Percentiles rank a stretch among this genome's conserved stretches.
phyloP scores from a whole-genome alignment of 2,797 vertebrate species.

The Caiman crocodilus region DNA sequence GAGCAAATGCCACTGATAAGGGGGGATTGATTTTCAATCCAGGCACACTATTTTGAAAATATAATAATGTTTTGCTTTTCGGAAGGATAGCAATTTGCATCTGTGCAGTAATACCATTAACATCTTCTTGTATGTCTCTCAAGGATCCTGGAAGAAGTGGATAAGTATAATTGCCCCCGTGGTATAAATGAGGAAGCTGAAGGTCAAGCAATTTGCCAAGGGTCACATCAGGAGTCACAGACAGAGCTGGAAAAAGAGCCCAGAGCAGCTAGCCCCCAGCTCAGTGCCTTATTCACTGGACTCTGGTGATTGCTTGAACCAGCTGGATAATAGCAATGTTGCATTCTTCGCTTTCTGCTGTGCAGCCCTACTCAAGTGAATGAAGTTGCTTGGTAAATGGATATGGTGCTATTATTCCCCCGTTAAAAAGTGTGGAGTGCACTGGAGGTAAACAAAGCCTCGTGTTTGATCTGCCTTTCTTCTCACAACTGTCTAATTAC shows the following conservation, averaged over 20 bases:
- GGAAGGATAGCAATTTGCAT: too few species aligned
- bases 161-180: not conserved
- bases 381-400: not conserved
- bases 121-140: too few species aligned
- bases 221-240: not conserved
- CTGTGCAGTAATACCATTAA: too few species aligned
- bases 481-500: slow-evolving; percentile 68
- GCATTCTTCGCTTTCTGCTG: not conserved
- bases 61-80: too few species aligned
- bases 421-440: slow-evolving; percentile 39
- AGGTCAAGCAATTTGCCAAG: not conserved
- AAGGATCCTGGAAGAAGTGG: not conserved
- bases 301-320: not conserved
- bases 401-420: slow-evolving; percentile 37
- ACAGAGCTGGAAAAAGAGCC: not conserved
- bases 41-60: not conserved
- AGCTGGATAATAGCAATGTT: not conserved
- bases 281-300: not conserved
- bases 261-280: not conserved
- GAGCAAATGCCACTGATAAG: not conserved
- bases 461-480: not conserved
- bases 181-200: not conserved
- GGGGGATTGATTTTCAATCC: not conserved
- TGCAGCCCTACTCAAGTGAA: not conserved
- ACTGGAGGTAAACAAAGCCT: slow-evolving; percentile 41